These are phyloP conservation scores for Mythimna pallens DNA, from an alignment of 2,888 invertebrate genomes.

Conservation along the genomic window DNA sequence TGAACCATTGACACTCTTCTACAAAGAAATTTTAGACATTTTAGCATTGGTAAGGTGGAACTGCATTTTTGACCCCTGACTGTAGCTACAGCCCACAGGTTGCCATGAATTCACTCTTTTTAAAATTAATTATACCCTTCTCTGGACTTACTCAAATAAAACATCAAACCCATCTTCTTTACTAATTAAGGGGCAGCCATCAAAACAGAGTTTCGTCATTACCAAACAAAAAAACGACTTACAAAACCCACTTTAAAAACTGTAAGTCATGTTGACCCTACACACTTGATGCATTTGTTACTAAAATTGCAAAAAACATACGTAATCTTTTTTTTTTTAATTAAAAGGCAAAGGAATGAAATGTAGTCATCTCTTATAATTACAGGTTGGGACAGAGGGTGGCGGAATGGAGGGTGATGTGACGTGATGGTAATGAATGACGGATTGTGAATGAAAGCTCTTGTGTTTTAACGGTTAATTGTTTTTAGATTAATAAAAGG, in stretches of 20 bases:
- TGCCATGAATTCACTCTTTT: not conserved
- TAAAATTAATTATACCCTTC: conserved; percentile 1
- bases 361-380: conserved; percentile 76
- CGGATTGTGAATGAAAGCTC: conserved; percentile 50
- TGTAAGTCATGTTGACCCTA: conserved; percentile 63
- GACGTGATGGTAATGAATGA: conserved; percentile 43
- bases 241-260: conserved; percentile 53
- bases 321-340: conserved; percentile 78
- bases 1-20: too few relatives aligned
- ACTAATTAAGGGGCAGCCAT: conserved; percentile 46
- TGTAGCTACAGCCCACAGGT: not conserved
- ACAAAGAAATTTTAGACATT: too few relatives aligned
- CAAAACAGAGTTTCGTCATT: conserved; percentile 53
- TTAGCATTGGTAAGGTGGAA: too few relatives aligned
- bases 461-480: conserved; percentile 32
- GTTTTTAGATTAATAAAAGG: conserved; percentile 12
- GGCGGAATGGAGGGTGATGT: conserved; percentile 5
- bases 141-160: conserved; percentile 3
- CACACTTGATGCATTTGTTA: conserved; percentile 51
- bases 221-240: conserved; percentile 45
- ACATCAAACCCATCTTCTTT: conserved; percentile 25
- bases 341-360: conserved; percentile 72
- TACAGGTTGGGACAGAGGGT: conserved; percentile 53
- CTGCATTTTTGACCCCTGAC: too few relatives aligned
- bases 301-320: conserved; percentile 69